Base-by-base conservation (phyloP, 1,140 invertebrate species). In the Scaptodrosophila lebanonensis region DNA sequence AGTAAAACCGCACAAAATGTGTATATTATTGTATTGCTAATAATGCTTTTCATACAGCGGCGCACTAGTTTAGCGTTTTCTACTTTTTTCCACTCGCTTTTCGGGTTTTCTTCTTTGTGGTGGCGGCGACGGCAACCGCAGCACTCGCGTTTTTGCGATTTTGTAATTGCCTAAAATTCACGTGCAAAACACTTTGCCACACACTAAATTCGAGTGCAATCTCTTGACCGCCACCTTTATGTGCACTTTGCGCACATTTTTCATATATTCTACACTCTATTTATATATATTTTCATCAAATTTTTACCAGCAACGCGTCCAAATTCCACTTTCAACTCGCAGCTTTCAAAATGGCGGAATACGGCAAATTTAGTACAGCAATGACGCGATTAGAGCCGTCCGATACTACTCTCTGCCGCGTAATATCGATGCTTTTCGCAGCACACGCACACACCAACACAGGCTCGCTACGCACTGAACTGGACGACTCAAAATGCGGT, bases 271-370 rank as follows among this genome's bases (percentile, higher is more conserved):
- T 53, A 32, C 56, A 27, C 72, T 71, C 66, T 76, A 73, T 76
- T 69, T 58, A 50, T 50, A 49, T 66, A 72, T 48, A 71, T 83
- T 83, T 67, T 53, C 56, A 58, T 50, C 60, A 71, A 57, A 82
- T 71, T 58, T 82, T 68, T 77, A 73, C 67, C 64, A 85, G 73
- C 83, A 85, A 85, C 83, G 83, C 83, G 70, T 76, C 72, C 77
- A 85, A 85, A 83, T 85, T 85, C 77, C 83, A 85, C 70, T 65
- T 65, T 60, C 57, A 68, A 71, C 60, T 82, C 73, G 70, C 84
- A 85, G 73, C 75, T 85, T 85, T 85, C 83, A 85, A 85, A 85
- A 85, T 85, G 83, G 83, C 83, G 83, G 83, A 85, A 71, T 67
- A 79, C 73, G 73, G 77, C 83, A 63, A 83, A 82, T 79, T 79